These are phyloP conservation scores for Ginglymostoma cirratum DNA, from an alignment of 2,113 vertebrate genomes.

Conservation along the genomic window DNA sequence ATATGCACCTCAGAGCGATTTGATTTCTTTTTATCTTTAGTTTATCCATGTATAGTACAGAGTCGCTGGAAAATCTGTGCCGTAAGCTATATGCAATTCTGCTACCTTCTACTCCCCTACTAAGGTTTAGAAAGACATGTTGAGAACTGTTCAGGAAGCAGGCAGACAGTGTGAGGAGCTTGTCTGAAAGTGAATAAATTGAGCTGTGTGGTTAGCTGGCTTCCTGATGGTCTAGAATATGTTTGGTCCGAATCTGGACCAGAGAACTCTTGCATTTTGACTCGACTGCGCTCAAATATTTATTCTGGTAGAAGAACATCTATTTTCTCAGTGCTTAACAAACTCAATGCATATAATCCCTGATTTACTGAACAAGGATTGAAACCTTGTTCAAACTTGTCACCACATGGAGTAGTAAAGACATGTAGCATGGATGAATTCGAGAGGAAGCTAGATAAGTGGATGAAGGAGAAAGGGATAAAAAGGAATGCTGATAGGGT, in stretches of 20 bases:
- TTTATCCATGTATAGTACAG: slow-evolving; percentile 63
- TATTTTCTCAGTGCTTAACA: background rate
- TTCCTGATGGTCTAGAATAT: background rate
- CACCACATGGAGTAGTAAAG: background rate
- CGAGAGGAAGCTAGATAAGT: background rate
- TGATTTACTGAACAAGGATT: background rate
- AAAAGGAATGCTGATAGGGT: background rate
- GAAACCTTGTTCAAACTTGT: background rate
- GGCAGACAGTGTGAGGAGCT: background rate
- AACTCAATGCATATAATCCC: background rate
- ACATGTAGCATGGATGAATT: background rate
- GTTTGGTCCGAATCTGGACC: background rate
- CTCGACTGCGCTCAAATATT: background rate
- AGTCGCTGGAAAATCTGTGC: background rate
- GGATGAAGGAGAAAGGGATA: background rate
- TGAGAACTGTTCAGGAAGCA: background rate
- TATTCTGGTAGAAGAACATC: background rate
- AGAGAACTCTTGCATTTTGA: background rate
- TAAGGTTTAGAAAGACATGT: slow-evolving; percentile 23
- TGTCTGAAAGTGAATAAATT: background rate
- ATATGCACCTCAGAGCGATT: slow-evolving; percentile 42
- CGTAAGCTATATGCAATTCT: background rate
- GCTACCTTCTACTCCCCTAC: background rate
- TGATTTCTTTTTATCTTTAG: slow-evolving; percentile 50
- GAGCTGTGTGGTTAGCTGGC: background rate